Evolutionary conservation across 2,113 vertebrate genomes (phyloP), one percentile per base, ranked within the genome.

Genomic region (Polyodon spathula): DNA sequence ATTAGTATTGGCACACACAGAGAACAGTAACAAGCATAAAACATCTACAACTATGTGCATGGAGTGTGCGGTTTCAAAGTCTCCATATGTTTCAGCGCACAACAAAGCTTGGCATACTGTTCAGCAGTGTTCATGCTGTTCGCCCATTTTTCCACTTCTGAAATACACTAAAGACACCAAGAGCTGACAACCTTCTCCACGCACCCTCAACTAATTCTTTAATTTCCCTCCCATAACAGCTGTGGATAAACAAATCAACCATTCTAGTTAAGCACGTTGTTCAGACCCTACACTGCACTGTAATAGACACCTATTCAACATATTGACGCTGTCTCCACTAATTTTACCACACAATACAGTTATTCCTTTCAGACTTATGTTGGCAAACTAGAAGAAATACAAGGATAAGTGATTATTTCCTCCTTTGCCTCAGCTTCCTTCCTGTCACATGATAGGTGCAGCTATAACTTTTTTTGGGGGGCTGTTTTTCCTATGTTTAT

Each of bases 141-240:
- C 27, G 53, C 16, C 15, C 15, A 37, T 55, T 55, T 55, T 55
- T n/a, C 12, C 11, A 16, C 8, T 55, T 55, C 6, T 55, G 10
- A 55, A 55, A 55, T 55, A 55, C 53, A 37, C 53, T 55, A 38
- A 16, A 55, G 53, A 37, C 17, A 8, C 37, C 5, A n/a, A 17
- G 15, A 55, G 27, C 27, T 55, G 53, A 38, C 53, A 55, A 12
- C 17, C 16, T n/a, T 6, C 48, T 14, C 48, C 15, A 6, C 48
- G 14, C 48, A 55, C 16, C 17, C 17, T 55, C 53, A 5, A 38
- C 8, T 10, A 55, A 55, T 55, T 55, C 53, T 55, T 55, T 55
- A 27, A 55, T 55, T 55, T 55, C 53, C 17, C 53, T 55, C 53
- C 53, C 53, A 37, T 4, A 55, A 55, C 53, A 55, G 37, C 53